Evolutionary conservation across 2,888 invertebrate species (phyloP), one percentile per base, ranked within the genome.

Genomic region (Hartigia nigra): DNA sequence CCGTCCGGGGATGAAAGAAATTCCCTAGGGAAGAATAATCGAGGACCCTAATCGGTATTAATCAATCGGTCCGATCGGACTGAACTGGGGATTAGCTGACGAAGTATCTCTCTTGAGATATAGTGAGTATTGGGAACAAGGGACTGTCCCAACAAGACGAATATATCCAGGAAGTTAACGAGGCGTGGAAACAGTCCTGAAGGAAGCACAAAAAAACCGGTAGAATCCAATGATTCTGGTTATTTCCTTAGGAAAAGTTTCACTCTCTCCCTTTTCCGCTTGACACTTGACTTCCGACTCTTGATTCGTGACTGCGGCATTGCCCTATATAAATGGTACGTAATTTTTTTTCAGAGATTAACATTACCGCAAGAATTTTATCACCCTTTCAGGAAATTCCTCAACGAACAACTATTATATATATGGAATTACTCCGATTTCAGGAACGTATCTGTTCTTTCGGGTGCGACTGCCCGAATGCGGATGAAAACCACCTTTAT

Each of bases 91-190:
- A 72, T 72, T 72, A 72, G 72, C 34, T 55, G 55, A 72, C 72
- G 32, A 34, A 72, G 34, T 32, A 72, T 72, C 72, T 34, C 72
- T 72, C 72, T 72, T 31, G 72, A 72, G 72, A 72, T 31, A 72
- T 32, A 12, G 31, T 31, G 32, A 34, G 4, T 23, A 23, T 31
- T 12, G 31, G 32, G 31, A 23, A 31, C 12, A 12, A 72, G 72
- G 31, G 31, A 32, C 34, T 31, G 14, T 12, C 72, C 72, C 9
- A 2, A 72, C 72, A 31, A 14, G 31, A 34, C 31, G 31, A 72
- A 72, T 72, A 72, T 72, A 72, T 72, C 72, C 32, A 14, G 31
- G 12, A 72, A 72, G 72, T 72, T 72, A 72, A 72, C 72, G n/a
- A 72, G 72, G 72, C 72, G 72, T 31, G 34, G 72, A 72, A 72